Percentiles rank a stretch among this genome's conserved stretches.
Conservation (phyloP, 2,113 vertebrate genomes). For the Chinchilla lanigera region DNA sequence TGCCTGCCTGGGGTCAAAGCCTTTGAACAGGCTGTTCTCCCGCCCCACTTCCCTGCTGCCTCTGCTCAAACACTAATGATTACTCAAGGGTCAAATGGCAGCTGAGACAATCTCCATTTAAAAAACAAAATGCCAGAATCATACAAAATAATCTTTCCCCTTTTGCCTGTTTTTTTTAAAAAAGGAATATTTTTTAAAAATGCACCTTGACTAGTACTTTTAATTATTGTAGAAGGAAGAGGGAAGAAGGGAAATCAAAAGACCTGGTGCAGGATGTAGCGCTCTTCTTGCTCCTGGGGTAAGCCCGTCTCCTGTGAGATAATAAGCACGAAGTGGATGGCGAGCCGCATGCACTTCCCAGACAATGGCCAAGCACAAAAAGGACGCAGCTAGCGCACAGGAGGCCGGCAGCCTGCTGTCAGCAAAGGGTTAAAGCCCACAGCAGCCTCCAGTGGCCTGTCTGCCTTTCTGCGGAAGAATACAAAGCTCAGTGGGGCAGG, state of each 20-base stretch:
- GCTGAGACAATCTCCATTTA: conserved; percentile 56
- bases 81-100: conserved; percentile 80
- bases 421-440: conserved; percentile 87
- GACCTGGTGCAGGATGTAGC: conserved; percentile 51
- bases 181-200: neutral
- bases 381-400: neutral
- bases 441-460: conserved; percentile 87
- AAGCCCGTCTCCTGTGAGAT: neutral
- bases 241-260: conserved; percentile 79
- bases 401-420: conserved; percentile 63
- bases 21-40: conserved; percentile 31
- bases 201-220: conserved; percentile 79
- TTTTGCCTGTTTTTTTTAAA: conserved; percentile 67
- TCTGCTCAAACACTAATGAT: conserved; percentile 81
- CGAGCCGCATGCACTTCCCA: conserved; percentile 53
- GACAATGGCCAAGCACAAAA: conserved; percentile 68
- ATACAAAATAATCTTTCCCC: neutral
- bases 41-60: conserved; percentile 72
- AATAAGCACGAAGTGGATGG: conserved; percentile 64
- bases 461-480: conserved; percentile 88
- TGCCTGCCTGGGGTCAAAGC: neutral
- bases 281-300: conserved; percentile 57
- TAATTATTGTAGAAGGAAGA: conserved; percentile 84
- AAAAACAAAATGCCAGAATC: conserved; percentile 65
- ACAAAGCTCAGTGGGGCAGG: conserved; percentile 92